A percentile compares a stretch with the other conserved stretches of the same genome.
Evolutionary conservation across 1,140 invertebrate genomes (phyloP).

Genomic region (Saccostrea echinata): DNA sequence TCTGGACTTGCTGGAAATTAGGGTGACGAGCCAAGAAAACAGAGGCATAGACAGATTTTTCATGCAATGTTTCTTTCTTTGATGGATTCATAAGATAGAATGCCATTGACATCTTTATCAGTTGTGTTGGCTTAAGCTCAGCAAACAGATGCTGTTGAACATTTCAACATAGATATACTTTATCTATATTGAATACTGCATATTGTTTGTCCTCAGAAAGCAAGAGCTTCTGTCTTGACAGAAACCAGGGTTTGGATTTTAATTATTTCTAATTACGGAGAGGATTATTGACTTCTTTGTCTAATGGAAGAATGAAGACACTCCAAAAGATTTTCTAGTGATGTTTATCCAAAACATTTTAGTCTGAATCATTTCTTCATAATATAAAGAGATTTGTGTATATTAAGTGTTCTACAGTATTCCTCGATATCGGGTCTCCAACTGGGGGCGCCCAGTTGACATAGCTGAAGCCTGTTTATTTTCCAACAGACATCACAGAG

Average conservation of each 20-base stretch:
- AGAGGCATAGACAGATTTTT: background rate
- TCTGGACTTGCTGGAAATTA: background rate
- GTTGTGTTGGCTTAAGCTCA: conserved; percentile 27
- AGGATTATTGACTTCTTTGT: background rate
- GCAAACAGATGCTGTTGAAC: conserved; percentile 28
- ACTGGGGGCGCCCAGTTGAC: background rate
- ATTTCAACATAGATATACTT: conserved; percentile 30
- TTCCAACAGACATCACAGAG: conserved; percentile 17
- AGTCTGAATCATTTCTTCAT: background rate
- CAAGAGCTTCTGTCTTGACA: background rate
- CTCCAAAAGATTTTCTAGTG: background rate
- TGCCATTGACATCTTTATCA: conserved; percentile 37
- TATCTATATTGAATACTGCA: conserved; percentile 34
- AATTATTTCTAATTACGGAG: background rate
- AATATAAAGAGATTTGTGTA: background rate
- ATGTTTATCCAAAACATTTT: background rate
- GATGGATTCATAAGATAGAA: conserved; percentile 39
- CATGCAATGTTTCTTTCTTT: conserved; percentile 24
- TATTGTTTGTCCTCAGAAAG: conserved; percentile 8
- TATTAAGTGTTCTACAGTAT: background rate
- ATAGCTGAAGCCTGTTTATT: conserved; percentile 3
- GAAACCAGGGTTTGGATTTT: background rate
- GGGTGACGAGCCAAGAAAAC: background rate
- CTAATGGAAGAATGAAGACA: background rate
- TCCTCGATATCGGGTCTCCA: background rate